Evolutionary conservation across 1,140 invertebrate genomes (phyloP), one percentile per base, ranked within the genome.

Genomic region (Halotydeus destructor): DNA sequence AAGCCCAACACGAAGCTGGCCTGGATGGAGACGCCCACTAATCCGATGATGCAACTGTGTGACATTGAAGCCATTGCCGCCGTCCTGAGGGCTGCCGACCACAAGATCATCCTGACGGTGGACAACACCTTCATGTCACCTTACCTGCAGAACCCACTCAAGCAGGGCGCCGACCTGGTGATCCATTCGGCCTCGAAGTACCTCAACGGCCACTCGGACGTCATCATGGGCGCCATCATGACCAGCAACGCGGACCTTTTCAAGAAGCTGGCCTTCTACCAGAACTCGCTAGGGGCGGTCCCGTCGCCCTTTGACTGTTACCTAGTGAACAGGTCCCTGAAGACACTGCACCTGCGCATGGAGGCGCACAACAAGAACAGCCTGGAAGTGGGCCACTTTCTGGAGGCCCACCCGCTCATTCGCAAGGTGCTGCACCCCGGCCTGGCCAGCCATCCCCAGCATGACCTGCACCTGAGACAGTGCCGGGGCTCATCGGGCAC

Each of bases 21-120:
- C 18, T 99, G 91, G 89, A 62, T 97, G 38, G 94, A 99, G 63
- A 81, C 81, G 0, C 93, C 93, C 2, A 93, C 93, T n/a, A 99
- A 99, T 67, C 94, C 94, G 0, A 65, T 81, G 0, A 58, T 98
- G 50, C 89, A 89, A 66, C 60, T 98, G 12, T 70, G 76, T 19
- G 89, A 99, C 57, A 86, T 99, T 45, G 67, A 70, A 48, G 74
- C 69, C 2, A 64, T 93, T 22, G 57, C 69, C 1, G 65, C 75
- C 46, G 52, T 75, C 22, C 66, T 74, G 1, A 71, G 72, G 37
- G 57, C 49, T 50, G 61, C 50, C 48, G 63, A 75, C 42, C 44
- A 49, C 8, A 68, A 76, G 25, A 72, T 88, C 30, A 67, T 94
- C 49, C 59, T 94, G 16, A 78, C 83, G 1, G 84, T 97, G 2